Evolutionary conservation across 1,140 invertebrate genomes (phyloP).

Genomic region (Drosophila lacteicornis): DNA sequence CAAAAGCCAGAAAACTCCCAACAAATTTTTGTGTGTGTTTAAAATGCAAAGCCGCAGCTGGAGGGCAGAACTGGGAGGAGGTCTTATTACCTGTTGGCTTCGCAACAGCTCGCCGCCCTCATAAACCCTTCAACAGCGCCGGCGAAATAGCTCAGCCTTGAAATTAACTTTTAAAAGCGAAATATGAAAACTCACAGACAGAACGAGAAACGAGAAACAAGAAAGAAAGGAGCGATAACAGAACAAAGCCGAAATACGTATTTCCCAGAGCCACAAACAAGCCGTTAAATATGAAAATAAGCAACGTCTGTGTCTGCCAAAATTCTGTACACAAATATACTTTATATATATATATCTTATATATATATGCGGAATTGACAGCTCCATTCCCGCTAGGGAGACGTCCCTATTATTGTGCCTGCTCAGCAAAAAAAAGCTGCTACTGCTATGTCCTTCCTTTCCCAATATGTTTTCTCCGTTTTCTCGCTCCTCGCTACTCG

Average conservation of each 20-base stretch:
- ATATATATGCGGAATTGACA: conserved; percentile 33
- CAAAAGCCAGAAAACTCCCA: conserved; percentile 27
- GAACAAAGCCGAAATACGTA: conserved; percentile 37
- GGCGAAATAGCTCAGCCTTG: conserved; percentile 77
- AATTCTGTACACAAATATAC: background rate
- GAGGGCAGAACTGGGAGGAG: background rate
- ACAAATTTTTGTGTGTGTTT: conserved; percentile 62
- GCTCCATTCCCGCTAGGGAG: conserved; percentile 27
- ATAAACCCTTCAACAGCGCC: conserved; percentile 68
- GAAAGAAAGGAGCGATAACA: conserved; percentile 22
- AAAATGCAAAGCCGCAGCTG: conserved; percentile 68
- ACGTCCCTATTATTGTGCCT: conserved; percentile 40
- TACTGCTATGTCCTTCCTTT: conserved; percentile 13
- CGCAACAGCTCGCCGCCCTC: conserved; percentile 51
- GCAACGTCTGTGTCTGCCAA: conserved; percentile 28
- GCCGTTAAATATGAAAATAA: conserved; percentile 71
- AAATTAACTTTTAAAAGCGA: conserved; percentile 77
- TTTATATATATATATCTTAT: background rate
- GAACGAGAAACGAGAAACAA: background rate
- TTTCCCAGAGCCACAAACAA: conserved; percentile 59
- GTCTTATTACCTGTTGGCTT: conserved; percentile 45
- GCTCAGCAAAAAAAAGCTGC: conserved; percentile 53
- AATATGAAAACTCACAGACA: conserved; percentile 52
- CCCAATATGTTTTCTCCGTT: conserved; percentile 57
- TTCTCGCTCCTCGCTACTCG: background rate